Base-by-base conservation (phyloP, 2,113 vertebrate species). In the Serinus canaria region DNA sequence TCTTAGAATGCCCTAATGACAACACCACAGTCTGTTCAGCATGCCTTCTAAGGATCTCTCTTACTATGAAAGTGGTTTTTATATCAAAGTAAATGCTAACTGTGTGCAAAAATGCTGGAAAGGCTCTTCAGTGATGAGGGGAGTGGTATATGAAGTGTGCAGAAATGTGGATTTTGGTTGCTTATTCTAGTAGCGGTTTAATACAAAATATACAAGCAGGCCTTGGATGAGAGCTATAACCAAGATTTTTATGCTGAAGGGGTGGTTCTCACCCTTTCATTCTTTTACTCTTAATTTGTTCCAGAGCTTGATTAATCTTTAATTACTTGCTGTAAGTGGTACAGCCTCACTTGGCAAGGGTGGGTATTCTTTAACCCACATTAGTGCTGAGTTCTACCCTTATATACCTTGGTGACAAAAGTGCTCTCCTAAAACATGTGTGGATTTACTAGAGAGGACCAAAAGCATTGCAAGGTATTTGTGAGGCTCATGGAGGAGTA, bases 261-360 rank as follows among this genome's bases (percentile, higher is more conserved):
- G 7, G 20, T 47, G 15, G 41, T 14, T 53, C n/a, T 74, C 7
- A 84, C 64, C 14, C 14, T 50, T 37, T n/a, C 18, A 17, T 87
- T 95, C 31, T 62, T 90, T 89, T 25, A 68, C 46, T 83, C 43
- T 50, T 73, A 6, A 13, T 70, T 90, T 74, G 8, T 76, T 73
- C 50, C 47, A 74, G 50, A 81, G 39, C 30, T 87, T 10, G 47
- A 94, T 91, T 89, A 96, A 94, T 94, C n/a, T 95, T 90, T 88
- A 83, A 64, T 83, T 80, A 56, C 33, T 74, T 67, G 33, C 50
- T 73, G 8, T 20, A 83, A 66, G 33, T 64, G 46, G 73, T 60
- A 77, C 37, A 90, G 43, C 55, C 55, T 89, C 18, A 44, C 52
- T 59, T 82, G 90, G 87, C 77, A 84, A 82, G 39, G 55, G 24